A percentile compares a stretch with the other conserved stretches of the same genome.
phyloP scores from a whole-genome alignment of 1,140 invertebrate genomes.

The Drosophila santomea region DNA sequence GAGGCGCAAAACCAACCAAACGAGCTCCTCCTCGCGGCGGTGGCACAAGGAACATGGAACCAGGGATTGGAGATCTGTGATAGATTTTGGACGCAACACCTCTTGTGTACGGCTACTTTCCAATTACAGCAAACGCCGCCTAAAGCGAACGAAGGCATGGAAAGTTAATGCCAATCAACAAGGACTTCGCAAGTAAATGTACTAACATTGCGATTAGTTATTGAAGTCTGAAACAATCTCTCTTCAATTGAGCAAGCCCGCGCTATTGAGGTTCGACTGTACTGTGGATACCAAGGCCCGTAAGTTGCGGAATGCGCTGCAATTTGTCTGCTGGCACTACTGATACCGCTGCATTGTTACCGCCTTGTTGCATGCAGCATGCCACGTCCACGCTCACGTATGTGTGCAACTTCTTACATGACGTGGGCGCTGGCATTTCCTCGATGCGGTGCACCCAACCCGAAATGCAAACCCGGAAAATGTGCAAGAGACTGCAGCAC shows the following conservation, averaged over 20 bases:
- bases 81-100: neutral
- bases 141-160: neutral
- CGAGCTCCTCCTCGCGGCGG: slow-evolving; percentile 2
- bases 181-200: too few species aligned
- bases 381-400: slow-evolving; percentile 11
- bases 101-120: slow-evolving; percentile 37
- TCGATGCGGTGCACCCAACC: slow-evolving; percentile 13
- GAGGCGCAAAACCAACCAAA: neutral
- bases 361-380: slow-evolving; percentile 41
- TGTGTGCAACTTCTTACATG: slow-evolving; percentile 32
- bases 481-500: slow-evolving; percentile 24
- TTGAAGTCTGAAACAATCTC: neutral
- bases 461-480: slow-evolving; percentile 25
- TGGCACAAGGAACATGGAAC: neutral
- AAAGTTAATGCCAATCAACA: too few species aligned
- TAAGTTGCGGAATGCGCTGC: slow-evolving; percentile 33
- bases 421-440: slow-evolving; percentile 60
- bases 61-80: neutral
- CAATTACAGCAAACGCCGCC: slow-evolving; percentile 6
- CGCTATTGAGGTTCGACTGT: slow-evolving; percentile 5
- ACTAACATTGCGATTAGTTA: too few species aligned
- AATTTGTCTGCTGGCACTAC: slow-evolving; percentile 47
- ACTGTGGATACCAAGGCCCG: slow-evolving; percentile 25
- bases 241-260: neutral
- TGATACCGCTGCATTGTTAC: slow-evolving; percentile 8